A percentile compares a stretch with the other conserved stretches of the same genome.
Evolutionary conservation across 2,888 invertebrate species (phyloP).

Genomic region (Troilus luridus): DNA sequence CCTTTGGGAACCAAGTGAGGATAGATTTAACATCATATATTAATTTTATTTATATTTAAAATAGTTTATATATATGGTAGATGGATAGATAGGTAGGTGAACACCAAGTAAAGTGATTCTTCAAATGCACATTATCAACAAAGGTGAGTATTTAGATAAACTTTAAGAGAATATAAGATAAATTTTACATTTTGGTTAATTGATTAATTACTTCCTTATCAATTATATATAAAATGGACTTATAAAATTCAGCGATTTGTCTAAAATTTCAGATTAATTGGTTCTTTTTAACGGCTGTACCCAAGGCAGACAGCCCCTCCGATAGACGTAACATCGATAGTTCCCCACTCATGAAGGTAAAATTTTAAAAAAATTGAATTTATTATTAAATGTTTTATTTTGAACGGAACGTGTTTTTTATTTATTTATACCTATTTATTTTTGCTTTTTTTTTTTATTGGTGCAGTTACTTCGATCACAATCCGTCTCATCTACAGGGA

Average conservation of each 20-base stretch:
- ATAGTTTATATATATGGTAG: too few relatives aligned
- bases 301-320: conserved; percentile 1
- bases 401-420: neutral
- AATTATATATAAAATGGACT: conserved; percentile 11
- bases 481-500: too few relatives aligned
- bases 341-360: conserved; percentile 33
- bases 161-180: neutral
- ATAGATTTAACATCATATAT: too few relatives aligned
- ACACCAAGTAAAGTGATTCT: too few relatives aligned
- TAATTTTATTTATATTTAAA: too few relatives aligned
- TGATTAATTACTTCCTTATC: neutral
- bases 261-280: conserved; percentile 43
- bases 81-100: too few relatives aligned
- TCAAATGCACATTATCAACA: neutral
- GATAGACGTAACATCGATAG: conserved; percentile 1
- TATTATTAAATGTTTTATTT: neutral
- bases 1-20: too few relatives aligned
- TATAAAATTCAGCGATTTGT: conserved; percentile 41
- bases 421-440: neutral
- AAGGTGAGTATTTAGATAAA: conserved; percentile 14
- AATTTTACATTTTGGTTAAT: neutral
- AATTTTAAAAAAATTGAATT: neutral
- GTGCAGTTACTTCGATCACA: neutral
- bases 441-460: neutral
- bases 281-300: conserved; percentile 43